Evolutionary conservation across 2,888 invertebrate species (phyloP), one percentile per base, ranked within the genome.

Genomic region (Mactromeris polynyma): DNA sequence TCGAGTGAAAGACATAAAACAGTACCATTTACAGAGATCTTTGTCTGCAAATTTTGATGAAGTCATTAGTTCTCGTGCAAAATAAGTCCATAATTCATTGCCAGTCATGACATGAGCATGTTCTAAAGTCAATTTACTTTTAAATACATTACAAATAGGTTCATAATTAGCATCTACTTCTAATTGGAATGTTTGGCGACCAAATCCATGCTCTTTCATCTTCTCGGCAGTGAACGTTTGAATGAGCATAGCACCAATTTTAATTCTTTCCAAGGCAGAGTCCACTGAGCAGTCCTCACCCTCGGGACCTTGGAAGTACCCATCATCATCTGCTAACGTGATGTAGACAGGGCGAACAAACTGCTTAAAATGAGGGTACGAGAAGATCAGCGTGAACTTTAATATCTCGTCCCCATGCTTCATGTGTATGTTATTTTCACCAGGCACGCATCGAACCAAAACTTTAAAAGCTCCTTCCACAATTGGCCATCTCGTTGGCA

Each of bases 171-270:
- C 97, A 92, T 96, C 95, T n/a, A 97, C 97, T 96, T 98, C 98
- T 38, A 99, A 96, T 94, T 98, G 98, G 96, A 99, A 99, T 1
- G 99, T 98, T 97, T 98, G 98, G 90, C 98, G 97, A 1, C 97
- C 98, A 85, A 98, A 97, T 19, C 98, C 98, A 93, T 98, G 98
- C 96, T 98, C 98, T 92, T 97, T 97, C 38, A 99, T 97, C 96
- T 98, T 99, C 96, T 99, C 98, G 0, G 98, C 98, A 91, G 98
- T 98, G 93, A 99, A 97, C 89, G 98, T 98, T 97, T 99, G 99
- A 90, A 99, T 97, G 83, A 99, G 97, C 95, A 98, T 98, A 19
- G 98, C 97, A 80, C 98, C 96, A 9, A 98, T 97, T 85, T 98
- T 97, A 94, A 99, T 98, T 94, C 98, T 97, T 54, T 97, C 97